Evolutionary conservation across 2,888 invertebrate genomes (phyloP), one percentile per base, ranked within the genome.

Genomic region (Marasmarcha lunaedactyla): DNA sequence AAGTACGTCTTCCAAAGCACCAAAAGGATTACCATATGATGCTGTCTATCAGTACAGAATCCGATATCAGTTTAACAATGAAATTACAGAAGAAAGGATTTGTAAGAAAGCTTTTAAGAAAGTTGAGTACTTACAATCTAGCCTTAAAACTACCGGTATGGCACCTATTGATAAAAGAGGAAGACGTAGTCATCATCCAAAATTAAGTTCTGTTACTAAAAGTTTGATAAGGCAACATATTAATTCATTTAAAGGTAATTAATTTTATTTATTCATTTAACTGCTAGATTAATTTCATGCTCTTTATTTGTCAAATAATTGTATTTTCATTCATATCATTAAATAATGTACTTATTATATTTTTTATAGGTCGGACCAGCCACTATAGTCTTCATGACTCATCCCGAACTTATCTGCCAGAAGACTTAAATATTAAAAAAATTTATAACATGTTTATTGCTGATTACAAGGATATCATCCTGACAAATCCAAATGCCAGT

Each of bases 81-180:
- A 2, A 34, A 9, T 14, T 34, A 4, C 12, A 14, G 34, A 34
- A 14, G 7, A 13, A 34, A 12, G 4, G 9, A 14, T 34, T 3
- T 34, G 34, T 9, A 34, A 14, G 9, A 13, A 12, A 34, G 34
- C 34, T 34, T 34, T 13, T 34, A 34, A 3, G 14, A 34, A 14
- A 13, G 13, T 34, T 13, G 13, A 34, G 13, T 34, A 14, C 12
- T 14, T 34, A 4, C 4, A 5, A 14, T 14, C 12, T 14, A 14
- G 13, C 5, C 34, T 34, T 5, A 34, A 12, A 4, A 2, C 12
- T 4, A 5, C 12, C 4, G 34, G 25, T 9, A 12, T 9, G 14
- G 37, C 35, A 11, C 41, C 33, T 26, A 15, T 14, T 35, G 41
- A 41, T 37, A 37, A 37, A 37, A 33, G 41, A 27, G 41, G 37